Evolutionary conservation across 2,797 vertebrate genomes (phyloP), one percentile per base, ranked within the genome.

Genomic region (Melanotaenia maccullochi): DNA sequence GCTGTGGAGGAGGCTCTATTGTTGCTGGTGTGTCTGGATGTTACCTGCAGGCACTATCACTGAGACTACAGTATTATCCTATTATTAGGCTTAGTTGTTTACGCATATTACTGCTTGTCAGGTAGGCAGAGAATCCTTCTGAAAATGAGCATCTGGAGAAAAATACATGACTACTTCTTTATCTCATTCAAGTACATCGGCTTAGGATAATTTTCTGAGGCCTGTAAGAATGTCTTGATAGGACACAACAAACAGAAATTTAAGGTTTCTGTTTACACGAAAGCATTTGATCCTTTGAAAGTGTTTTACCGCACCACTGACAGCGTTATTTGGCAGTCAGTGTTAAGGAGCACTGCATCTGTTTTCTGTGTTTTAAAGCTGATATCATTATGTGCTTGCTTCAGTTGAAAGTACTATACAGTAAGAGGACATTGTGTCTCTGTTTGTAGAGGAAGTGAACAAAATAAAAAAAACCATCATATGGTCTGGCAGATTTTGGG

Each of bases 401-500:
- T 71, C 68, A 69, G 65, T 67, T 78, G 54, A 73, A 86, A 87
- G 79, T 83, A 76, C 70, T 83, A 76, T 83, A 85, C 79, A 83
- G 76, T 85, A 83, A 85, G 78, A 89, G 85, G 87, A 90, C 79
- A 75, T 87, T 51, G 61, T 93, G 88, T 90, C 83, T 92, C 90
- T 91, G 92, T 93, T 93, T 93, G 92, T 91, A 90, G 93, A 91
- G 93, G 92, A 93, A 94, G 93, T 93, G 93, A 93, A 93, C 93
- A 93, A 93, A 94, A 93, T 94, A 87, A 91, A 91, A 94, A 94
- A 95, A 94, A 89, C 90, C 90, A 95, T 96, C 95, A 96, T 96
- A 96, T 96, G 95, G 94, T 96, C 94, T 92, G 93, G 94, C 95
- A 96, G 95, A 95, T 95, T 95, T 95, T 93, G 92, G 95, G 94